Evolutionary conservation across 2,113 vertebrate genomes (phyloP), one percentile per base, ranked within the genome.

Genomic region (Perognathus longimembris): DNA sequence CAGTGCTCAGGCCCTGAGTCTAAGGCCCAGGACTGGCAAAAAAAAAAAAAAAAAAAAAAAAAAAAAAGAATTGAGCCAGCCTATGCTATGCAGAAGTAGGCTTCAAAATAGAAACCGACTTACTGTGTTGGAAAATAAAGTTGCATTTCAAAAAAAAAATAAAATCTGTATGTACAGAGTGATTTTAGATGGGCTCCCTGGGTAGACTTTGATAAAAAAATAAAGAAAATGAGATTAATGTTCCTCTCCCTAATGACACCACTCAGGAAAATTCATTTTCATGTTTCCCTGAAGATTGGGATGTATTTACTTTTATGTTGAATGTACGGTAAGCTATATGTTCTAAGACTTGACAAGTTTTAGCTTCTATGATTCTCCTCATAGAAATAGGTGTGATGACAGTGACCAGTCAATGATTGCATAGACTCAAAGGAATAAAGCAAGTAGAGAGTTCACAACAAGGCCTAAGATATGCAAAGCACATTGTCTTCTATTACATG

Each of bases 121-220:
- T 82, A 26, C 77, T 28, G 50, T 88, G 59, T 80, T 89, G 83
- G 66, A 76, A 88, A 82, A 88, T 54, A 85, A 85, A 79, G 30
- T 74, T 92, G 40, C 42, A 61, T 86, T 85, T 88, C 36, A n/a
- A n/a, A n/a, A n/a, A n/a, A n/a, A n/a, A n/a, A 20, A 92, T 54
- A 54, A 54, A 86, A 28, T 75, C 57, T 70, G 32, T 12, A 90
- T 3, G 30, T 18, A 18, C 7, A 40, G 26, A 34, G 11, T 57
- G 42, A 63, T 87, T 89, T 89, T 89, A 61, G 50, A 50, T 8
- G 61, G 42, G 26, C 73, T 64, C 32, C 36, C 36, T 15, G 59
- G n/a, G 36, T 10, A 36, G 1, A 15, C 36, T 80, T 42, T 50
- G 67, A 7, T 69, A 94, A 71, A 89, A 9, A 14, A 38, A 40